phyloP scores from a whole-genome alignment of 2,888 invertebrate genomes.

The Palloptera scutellata region DNA sequence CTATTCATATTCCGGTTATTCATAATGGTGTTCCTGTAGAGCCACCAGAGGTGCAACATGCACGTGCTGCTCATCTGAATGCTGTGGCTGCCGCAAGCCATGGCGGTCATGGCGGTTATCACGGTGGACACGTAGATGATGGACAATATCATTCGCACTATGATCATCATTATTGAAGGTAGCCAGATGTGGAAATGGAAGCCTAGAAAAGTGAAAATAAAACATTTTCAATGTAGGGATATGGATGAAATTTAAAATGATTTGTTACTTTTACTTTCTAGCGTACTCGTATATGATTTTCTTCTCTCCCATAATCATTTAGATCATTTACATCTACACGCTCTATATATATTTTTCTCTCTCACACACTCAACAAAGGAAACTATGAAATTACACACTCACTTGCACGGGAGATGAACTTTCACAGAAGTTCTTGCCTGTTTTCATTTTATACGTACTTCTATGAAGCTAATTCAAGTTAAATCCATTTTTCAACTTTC shows the following conservation, averaged over 20 bases:
- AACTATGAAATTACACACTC: constrained; percentile 9
- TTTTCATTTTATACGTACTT: background rate
- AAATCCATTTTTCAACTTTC: background rate
- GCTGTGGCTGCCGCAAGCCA: constrained; percentile 61
- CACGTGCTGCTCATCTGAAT: constrained; percentile 63
- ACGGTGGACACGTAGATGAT: constrained; percentile 53
- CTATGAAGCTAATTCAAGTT: constrained; percentile 6
- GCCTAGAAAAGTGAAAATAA: constrained; percentile 30
- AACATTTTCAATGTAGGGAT: constrained; percentile 37
- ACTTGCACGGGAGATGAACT: constrained; percentile 33
- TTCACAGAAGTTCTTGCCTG: constrained; percentile 22
- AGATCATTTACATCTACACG: background rate
- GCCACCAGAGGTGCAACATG: constrained; percentile 66
- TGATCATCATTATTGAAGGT: constrained; percentile 46
- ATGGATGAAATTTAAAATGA: constrained; percentile 32
- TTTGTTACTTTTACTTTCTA: constrained; percentile 37
- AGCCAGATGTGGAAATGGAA: constrained; percentile 9
- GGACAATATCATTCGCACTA: constrained; percentile 55
- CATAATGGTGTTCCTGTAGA: constrained; percentile 66
- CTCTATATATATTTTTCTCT: constrained; percentile 15
- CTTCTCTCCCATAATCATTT: constrained; percentile 18
- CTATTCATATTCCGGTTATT: constrained; percentile 64
- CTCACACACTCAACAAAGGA: background rate
- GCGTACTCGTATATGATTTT: constrained; percentile 39
- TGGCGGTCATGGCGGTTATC: constrained; percentile 48